Conservation (phyloP, 1,140 invertebrate species). For the Chironomus tepperi region DNA sequence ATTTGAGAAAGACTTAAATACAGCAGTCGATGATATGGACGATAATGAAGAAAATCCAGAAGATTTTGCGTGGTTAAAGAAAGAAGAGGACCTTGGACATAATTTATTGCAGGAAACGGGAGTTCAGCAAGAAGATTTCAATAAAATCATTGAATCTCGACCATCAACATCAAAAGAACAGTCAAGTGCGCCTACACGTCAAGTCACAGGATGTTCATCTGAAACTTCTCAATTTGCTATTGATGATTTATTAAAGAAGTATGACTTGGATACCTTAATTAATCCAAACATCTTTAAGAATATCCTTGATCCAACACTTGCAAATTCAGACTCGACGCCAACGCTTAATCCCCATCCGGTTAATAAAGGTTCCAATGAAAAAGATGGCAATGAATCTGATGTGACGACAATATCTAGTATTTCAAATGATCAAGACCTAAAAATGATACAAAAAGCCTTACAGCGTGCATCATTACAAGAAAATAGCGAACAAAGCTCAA, state of each 20-base stretch:
- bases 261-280: neutral
- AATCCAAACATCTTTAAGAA: constrained; percentile 5
- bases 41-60: neutral
- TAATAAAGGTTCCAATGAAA: neutral
- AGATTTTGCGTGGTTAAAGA: neutral
- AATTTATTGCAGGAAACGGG: neutral
- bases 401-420: neutral
- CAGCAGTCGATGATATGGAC: neutral
- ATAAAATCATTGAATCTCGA: neutral
- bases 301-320: neutral
- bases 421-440: neutral
- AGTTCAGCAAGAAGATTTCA: neutral
- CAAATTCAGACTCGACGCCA: neutral
- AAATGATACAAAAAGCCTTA: neutral
- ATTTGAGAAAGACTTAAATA: constrained; percentile 3
- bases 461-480: neutral
- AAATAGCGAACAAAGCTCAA: too few relatives aligned
- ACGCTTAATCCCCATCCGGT: neutral
- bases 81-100: neutral
- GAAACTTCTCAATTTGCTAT: neutral
- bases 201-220: neutral
- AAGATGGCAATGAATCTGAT: neutral
- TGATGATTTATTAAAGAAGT: neutral
- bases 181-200: neutral
- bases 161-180: neutral